phyloP scores from a whole-genome alignment of 2,113 vertebrate species.

The Nycticorax nycticorax region DNA sequence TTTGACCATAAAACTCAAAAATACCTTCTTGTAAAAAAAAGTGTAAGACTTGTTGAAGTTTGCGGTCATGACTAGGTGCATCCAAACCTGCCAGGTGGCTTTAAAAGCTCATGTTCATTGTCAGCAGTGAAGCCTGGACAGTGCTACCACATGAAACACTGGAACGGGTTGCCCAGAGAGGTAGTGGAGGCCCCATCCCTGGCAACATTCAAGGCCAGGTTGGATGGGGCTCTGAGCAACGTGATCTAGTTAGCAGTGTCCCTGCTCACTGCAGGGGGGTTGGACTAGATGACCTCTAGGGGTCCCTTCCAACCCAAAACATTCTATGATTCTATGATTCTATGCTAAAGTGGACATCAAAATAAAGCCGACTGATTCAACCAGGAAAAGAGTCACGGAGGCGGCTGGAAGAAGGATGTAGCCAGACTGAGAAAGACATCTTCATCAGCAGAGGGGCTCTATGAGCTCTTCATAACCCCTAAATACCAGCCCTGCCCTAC shows the following conservation, averaged over 20 bases:
- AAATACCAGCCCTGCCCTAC: background rate
- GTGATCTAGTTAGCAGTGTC: too few relatives aligned
- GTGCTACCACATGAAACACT: background rate
- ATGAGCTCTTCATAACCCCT: fast-evolving
- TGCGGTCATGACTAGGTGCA: background rate
- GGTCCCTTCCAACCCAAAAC: too few relatives aligned
- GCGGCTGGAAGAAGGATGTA: background rate
- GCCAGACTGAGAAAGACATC: background rate
- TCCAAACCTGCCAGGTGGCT: background rate
- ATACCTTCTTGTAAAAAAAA: background rate
- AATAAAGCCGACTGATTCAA: background rate
- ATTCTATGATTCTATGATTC: too few relatives aligned
- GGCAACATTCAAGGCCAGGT: too few relatives aligned
- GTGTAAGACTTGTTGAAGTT: fast-evolving
- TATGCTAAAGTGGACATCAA: background rate
- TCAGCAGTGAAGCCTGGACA: background rate
- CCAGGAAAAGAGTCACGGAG: background rate
- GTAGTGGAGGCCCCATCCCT: too few relatives aligned
- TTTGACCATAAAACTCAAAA: background rate
- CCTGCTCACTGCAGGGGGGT: too few relatives aligned
- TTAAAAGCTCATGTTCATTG: background rate
- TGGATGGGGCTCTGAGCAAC: too few relatives aligned
- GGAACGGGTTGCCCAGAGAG: too few relatives aligned
- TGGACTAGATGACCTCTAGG: too few relatives aligned
- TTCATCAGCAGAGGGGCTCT: background rate